A percentile compares a stretch with the other conserved stretches of the same genome.
These are phyloP conservation scores for Cygnus olor DNA, from an alignment of 2,797 vertebrate genomes.

Conservation along the genomic window DNA sequence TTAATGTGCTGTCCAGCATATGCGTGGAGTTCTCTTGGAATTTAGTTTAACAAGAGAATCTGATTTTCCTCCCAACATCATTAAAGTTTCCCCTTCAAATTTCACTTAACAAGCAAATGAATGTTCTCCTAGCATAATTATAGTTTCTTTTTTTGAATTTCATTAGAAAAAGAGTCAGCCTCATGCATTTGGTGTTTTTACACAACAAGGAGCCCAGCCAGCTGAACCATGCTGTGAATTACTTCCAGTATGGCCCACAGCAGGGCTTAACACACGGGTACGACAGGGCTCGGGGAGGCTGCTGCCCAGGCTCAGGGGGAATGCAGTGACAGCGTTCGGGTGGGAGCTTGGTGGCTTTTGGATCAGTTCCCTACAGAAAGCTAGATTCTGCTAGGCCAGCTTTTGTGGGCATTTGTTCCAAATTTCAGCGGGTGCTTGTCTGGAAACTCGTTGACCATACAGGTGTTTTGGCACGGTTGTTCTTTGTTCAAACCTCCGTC, in stretches of 20 bases:
- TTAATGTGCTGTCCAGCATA: slow-evolving; percentile 33
- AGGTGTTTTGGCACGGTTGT: background rate
- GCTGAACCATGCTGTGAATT: background rate
- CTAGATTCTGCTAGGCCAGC: rapidly evolving
- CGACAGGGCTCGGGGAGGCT: background rate
- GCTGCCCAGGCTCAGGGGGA: background rate
- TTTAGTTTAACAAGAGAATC: slow-evolving; percentile 55
- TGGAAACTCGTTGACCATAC: background rate
- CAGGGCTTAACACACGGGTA: background rate
- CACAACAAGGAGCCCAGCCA: background rate
- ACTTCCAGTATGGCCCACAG: background rate
- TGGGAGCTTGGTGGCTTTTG: background rate
- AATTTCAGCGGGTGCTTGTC: background rate
- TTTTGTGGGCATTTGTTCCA: rapidly evolving
- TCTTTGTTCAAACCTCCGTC: background rate
- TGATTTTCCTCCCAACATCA: slow-evolving; percentile 56
- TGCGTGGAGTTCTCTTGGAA: background rate
- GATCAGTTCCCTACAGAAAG: rapidly evolving
- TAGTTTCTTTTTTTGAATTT: background rate
- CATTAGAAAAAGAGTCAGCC: background rate
- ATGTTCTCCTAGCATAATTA: slow-evolving; percentile 55
- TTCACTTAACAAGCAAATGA: slow-evolving; percentile 67
- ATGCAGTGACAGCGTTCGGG: rapidly evolving
- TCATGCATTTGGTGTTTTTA: background rate
- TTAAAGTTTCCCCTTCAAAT: slow-evolving; percentile 67